Base-by-base conservation (phyloP, 2,113 vertebrate species). In the Reinhardtius hippoglossoides region DNA sequence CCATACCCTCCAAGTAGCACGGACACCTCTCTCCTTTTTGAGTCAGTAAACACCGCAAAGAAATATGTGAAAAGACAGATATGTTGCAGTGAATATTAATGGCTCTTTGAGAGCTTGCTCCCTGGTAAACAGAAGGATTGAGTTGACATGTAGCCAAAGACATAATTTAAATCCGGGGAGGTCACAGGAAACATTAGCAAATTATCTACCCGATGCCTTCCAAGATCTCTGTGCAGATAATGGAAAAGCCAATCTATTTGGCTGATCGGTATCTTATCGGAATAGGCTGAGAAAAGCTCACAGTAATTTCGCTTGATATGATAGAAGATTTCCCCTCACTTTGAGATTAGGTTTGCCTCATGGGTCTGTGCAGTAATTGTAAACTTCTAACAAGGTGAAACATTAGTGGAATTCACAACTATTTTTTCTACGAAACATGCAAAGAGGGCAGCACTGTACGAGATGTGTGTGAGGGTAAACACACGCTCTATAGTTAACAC, bases 181-280 rank as follows among this genome's bases (percentile, higher is more conserved):
- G 94, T 94, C 94, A 95, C 89, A 93, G 93, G 92, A 95, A 94
- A 94, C 94, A 92, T 93, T 91, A 94, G 93, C 94, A 94, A 94
- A 95, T 95, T 92, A 94, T 94, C 91, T 93, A 91, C 72, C 90
- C 87, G 82, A 88, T 92, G 92, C 78, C 88, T 93, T 93, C 86
- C 76, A 85, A 93, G 93, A 95, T 94, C 92, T 88, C 87, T 60
- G 35, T 52, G 84, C 80, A 88, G 94, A 94, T 94, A 94, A 85
- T 82, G 89, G 87, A 91, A 91, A 95, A 94, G 92, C 92, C 93
- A 93, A 94, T 95, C 93, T 95, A 91, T 91, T 90, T 84, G 85
- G 85, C 91, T 94, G 93, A 95, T 94, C 90, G 85, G 81, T 92
- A 94, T 95, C 92, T 94, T 94, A 94, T 94, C 94, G 75, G 88